These are phyloP conservation scores for Ennomos fuscantarius DNA, from an alignment of 2,888 invertebrate species.

Conservation along the genomic window DNA sequence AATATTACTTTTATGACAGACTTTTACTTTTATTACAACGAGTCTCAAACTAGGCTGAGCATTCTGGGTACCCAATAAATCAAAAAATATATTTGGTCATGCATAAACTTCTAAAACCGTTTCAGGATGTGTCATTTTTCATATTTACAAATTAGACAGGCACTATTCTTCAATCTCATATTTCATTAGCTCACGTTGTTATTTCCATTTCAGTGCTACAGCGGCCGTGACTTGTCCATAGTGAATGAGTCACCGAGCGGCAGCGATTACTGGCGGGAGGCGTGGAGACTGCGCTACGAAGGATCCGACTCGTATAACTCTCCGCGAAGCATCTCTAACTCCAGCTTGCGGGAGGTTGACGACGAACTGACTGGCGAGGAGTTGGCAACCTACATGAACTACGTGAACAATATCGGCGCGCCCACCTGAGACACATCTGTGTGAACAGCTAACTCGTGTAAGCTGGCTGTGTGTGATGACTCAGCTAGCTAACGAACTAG, in stretches of 20 bases:
- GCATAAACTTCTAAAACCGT: no score
- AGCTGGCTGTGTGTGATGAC: background rate
- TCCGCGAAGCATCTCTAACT: conserved; percentile 88
- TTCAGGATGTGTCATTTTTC: no score
- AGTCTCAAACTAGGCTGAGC: no score
- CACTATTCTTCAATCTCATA: no score
- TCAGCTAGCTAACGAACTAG: no score
- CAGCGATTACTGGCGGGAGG: conserved; percentile 67
- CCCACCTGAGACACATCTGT: conserved; percentile 75
- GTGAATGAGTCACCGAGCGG: conserved; percentile 72
- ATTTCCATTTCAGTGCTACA: conserved; percentile 60
- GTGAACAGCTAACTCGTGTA: conserved; percentile 36
- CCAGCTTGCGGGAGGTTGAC: conserved; percentile 90
- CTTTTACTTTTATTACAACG: no score
- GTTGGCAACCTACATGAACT: conserved; percentile 88
- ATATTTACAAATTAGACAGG: no score
- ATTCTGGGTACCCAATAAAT: no score
- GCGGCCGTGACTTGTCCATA: conserved; percentile 65
- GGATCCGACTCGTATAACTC: conserved; percentile 76
- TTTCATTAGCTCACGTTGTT: background rate
- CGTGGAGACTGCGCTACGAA: conserved; percentile 62
- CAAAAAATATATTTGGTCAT: no score
- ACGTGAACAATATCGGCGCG: conserved; percentile 84
- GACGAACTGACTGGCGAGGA: conserved; percentile 89
- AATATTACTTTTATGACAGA: no score